Percentiles rank a stretch among this genome's conserved stretches.
Conservation (phyloP, 2,888 invertebrate species). For the Sipunculus nudus region DNA sequence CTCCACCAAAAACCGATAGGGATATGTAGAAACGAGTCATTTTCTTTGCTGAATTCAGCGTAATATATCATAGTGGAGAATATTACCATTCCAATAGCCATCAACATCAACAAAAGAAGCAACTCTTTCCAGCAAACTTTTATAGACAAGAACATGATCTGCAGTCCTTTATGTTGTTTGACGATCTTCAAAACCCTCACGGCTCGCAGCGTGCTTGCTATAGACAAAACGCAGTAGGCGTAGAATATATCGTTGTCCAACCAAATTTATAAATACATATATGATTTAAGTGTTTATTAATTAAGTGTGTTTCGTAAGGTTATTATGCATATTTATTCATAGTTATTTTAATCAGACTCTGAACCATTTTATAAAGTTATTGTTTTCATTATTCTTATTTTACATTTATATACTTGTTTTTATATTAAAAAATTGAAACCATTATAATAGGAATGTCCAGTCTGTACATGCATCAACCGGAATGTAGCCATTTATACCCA, state of each 20-base stretch:
- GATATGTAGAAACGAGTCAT: slow-evolving; percentile 36
- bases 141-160: slow-evolving; percentile 28
- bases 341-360: no score
- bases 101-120: slow-evolving; percentile 26
- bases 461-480: no score
- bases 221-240: slow-evolving; percentile 13
- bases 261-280: slow-evolving; percentile 4
- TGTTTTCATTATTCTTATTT: no score
- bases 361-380: no score
- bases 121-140: slow-evolving; percentile 24
- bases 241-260: slow-evolving; percentile 1
- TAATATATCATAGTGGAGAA: slow-evolving; percentile 32
- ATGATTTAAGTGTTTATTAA: no score
- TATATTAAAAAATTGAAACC: no score
- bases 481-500: no score
- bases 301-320: no score
- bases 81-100: slow-evolving; percentile 29
- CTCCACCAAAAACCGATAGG: slow-evolving; percentile 48
- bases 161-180: slow-evolving; percentile 22
- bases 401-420: no score
- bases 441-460: no score
- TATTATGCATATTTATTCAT: no score
- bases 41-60: slow-evolving; percentile 18
- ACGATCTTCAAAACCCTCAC: slow-evolving; percentile 31
- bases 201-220: slow-evolving; percentile 21